Evolutionary conservation across 2,113 vertebrate species (phyloP), one percentile per base, ranked within the genome.

Genomic region (Tetrax tetrax): DNA sequence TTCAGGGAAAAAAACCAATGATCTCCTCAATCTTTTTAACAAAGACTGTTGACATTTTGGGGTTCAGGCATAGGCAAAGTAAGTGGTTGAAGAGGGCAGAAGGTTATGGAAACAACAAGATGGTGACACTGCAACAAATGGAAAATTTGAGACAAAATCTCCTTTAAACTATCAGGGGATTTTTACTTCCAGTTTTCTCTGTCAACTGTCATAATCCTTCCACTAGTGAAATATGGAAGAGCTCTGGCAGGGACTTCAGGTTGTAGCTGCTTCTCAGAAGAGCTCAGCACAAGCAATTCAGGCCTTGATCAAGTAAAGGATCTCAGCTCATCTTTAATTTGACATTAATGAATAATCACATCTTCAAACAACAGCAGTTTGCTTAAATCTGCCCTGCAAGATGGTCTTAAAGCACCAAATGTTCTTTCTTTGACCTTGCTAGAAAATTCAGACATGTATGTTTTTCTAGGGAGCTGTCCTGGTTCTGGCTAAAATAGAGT

Each of bases 361-460:
- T 92, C 68, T 83, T 83, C 79, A 90, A 93, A 95, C 51, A 88
- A 53, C 59, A 90, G 41, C 18, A 38, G 65, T 90, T 95, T 91
- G 12, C 19, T 84, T 56, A 87, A 71, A 25, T 80, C 61, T 70
- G 23, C 20, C 23, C 54, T 83, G 22, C 31, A 64, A 88, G 45
- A 45, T 37, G 14, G 54, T 65, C 45, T 80, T 77, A 33, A 89
- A 81, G 31, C 1, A 0, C 31, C 23, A 57, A 66, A 69, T 12
- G 35, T 76, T 68, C 76, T 92, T 90, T 76, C 45, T 78, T 79
- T 78, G 76, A 78, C 84, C 51, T 82, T 91, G 82, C 16, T 78
- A 70, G 83, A 59, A 88, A 65, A 70, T 70, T 83, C 54, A 64
- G 60, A 59, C 47, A 18, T 25, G 0, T 27, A 12, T 35, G 16